Evolutionary conservation across 2,888 invertebrate species (phyloP).

Genomic region (Lepetodrilus schrolli): DNA sequence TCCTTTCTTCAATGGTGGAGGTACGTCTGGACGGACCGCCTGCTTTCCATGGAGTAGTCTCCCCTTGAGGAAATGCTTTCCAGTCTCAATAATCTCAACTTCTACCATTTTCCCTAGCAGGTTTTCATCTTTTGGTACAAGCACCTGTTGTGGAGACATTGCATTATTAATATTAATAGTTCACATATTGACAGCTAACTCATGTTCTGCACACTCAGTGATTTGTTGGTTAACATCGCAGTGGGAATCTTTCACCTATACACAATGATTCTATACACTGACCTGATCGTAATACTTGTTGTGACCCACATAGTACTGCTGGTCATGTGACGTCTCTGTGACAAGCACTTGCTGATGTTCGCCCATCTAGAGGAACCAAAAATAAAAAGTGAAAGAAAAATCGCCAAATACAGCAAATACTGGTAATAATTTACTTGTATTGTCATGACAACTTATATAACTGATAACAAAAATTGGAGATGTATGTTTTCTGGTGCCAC

Average conservation of each 20-base stretch:
- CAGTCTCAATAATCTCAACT: slow-evolving; percentile 81
- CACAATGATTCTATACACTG: too few relatives aligned
- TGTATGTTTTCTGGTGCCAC: too few relatives aligned
- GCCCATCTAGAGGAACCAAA: slow-evolving; percentile 76
- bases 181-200: too few relatives aligned
- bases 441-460: too few relatives aligned
- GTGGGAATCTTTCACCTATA: too few relatives aligned
- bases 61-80: slow-evolving; percentile 76
- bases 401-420: too few relatives aligned
- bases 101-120: slow-evolving; percentile 88
- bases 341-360: slow-evolving; percentile 86
- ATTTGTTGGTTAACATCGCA: too few relatives aligned
- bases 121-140: slow-evolving; percentile 85
- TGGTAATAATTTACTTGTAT: too few relatives aligned
- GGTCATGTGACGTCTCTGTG: slow-evolving; percentile 94
- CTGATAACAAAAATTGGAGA: too few relatives aligned
- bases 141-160: slow-evolving; percentile 77
- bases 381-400: background rate
- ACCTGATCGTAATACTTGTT: slow-evolving; percentile 95
- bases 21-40: slow-evolving; percentile 58
- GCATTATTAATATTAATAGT: too few relatives aligned
- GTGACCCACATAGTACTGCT: slow-evolving; percentile 92
- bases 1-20: slow-evolving; percentile 67
- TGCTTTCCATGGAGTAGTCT: slow-evolving; percentile 51
- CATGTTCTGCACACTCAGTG: too few relatives aligned